Conservation (phyloP, 2,888 invertebrate species). For the Lasius platythorax region DNA sequence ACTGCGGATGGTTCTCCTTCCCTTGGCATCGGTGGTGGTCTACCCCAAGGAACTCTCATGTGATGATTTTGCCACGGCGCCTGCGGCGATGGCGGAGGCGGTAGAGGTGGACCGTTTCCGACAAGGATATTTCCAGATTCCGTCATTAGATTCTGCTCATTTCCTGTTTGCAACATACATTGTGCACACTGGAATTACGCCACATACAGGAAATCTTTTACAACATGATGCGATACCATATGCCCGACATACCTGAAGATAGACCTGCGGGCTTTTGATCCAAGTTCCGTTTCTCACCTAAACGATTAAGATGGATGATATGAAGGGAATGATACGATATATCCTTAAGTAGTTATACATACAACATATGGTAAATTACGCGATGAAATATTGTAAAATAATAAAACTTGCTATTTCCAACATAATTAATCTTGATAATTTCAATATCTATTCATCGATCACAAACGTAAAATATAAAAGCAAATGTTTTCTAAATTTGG, state of each 20-base stretch:
- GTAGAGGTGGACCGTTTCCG: slow-evolving; percentile 71
- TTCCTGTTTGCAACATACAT: slow-evolving; percentile 60
- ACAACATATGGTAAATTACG: slow-evolving; percentile 64
- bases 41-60: slow-evolving; percentile 79
- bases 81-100: slow-evolving; percentile 73
- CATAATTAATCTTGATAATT: slow-evolving; percentile 19
- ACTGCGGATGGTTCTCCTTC: slow-evolving; percentile 76
- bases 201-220: not conserved
- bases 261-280: slow-evolving; percentile 79
- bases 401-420: slow-evolving; percentile 7
- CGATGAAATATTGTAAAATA: slow-evolving; percentile 68
- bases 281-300: slow-evolving; percentile 83
- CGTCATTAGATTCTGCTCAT: slow-evolving; percentile 78
- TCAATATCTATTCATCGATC: slow-evolving; percentile 17
- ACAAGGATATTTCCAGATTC: slow-evolving; percentile 74
- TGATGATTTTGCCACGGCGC: slow-evolving; percentile 82
- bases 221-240: not conserved
- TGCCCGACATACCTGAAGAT: slow-evolving; percentile 78
- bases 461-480: slow-evolving; percentile 25
- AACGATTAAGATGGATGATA: slow-evolving; percentile 67
- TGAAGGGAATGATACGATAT: slow-evolving; percentile 48
- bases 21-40: slow-evolving; percentile 80
- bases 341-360: slow-evolving; percentile 51
- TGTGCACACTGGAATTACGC: not conserved
- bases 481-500: slow-evolving; percentile 31